A percentile compares a stretch with the other conserved stretches of the same genome.
Evolutionary conservation across 2,113 vertebrate species (phyloP).

Genomic region (Paramormyrops kingsleyae): DNA sequence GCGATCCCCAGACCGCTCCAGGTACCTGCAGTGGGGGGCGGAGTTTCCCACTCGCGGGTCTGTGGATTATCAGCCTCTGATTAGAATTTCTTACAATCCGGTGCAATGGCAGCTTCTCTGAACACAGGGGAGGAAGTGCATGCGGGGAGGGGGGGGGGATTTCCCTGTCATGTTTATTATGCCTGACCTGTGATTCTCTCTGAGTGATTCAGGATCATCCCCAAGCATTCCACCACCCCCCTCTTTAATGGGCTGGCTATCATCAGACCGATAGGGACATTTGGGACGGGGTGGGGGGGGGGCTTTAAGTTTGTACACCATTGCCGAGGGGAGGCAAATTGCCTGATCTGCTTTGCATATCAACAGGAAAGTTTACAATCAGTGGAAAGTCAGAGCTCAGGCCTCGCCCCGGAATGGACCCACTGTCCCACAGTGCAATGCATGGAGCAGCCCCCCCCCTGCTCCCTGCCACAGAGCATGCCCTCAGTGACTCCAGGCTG

Average conservation of each 20-base stretch:
- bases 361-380: conserved; percentile 56
- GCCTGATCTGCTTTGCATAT: conserved; percentile 57
- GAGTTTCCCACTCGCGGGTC: neutral
- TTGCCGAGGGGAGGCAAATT: conserved; percentile 53
- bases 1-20: neutral
- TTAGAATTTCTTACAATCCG: neutral
- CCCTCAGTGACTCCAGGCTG: neutral
- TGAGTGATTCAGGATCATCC: neutral
- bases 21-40: neutral
- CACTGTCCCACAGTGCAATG: conserved; percentile 23
- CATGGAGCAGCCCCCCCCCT: neutral
- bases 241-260: neutral
- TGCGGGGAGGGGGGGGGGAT: neutral
- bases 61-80: neutral
- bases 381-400: conserved; percentile 25
- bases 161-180: neutral
- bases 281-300: neutral
- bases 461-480: neutral
- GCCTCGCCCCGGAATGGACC: conserved; percentile 30
- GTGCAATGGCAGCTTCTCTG: neutral
- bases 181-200: neutral
- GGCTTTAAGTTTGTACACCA: conserved; percentile 51
- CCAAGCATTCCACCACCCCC: neutral
- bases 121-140: conserved; percentile 1
- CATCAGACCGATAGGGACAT: neutral